These are phyloP conservation scores for Cochlearius cochlearius DNA, from an alignment of 2,113 vertebrate species.

Conservation along the genomic window DNA sequence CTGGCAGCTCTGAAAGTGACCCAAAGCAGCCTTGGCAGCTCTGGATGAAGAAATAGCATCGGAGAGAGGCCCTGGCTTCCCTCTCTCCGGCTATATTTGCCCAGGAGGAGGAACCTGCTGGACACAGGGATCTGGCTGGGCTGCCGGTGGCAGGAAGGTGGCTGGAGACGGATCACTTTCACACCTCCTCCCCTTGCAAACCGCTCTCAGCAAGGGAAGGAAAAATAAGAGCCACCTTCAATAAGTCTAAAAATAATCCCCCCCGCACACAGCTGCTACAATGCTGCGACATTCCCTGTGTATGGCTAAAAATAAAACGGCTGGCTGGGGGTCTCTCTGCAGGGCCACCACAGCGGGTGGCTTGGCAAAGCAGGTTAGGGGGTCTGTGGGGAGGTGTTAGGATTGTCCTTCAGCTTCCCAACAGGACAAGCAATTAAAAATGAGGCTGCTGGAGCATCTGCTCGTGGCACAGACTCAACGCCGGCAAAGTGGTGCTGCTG, in stretches of 20 bases:
- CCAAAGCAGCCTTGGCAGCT: background rate
- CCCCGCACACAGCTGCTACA: background rate
- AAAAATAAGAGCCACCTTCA: background rate
- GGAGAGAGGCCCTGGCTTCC: background rate
- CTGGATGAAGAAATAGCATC: background rate
- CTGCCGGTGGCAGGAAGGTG: background rate
- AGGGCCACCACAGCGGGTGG: background rate
- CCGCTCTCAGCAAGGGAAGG: background rate
- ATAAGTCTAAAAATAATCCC: background rate
- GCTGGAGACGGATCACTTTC: background rate
- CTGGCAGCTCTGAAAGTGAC: background rate
- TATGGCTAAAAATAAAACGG: background rate
- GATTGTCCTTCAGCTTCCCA: no score
- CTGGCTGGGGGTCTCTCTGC: background rate
- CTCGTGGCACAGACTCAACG: rapidly evolving
- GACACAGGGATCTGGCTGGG: background rate
- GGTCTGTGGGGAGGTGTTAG: no score
- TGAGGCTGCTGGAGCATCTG: rapidly evolving
- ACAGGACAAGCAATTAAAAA: background rate
- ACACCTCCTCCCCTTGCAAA: background rate
- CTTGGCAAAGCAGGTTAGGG: background rate
- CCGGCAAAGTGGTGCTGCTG: rapidly evolving
- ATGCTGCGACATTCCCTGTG: background rate
- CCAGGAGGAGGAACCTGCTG: background rate
- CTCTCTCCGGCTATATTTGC: background rate